Evolutionary conservation across 2,888 invertebrate genomes (phyloP).

Genomic region (Empis stercorea): DNA sequence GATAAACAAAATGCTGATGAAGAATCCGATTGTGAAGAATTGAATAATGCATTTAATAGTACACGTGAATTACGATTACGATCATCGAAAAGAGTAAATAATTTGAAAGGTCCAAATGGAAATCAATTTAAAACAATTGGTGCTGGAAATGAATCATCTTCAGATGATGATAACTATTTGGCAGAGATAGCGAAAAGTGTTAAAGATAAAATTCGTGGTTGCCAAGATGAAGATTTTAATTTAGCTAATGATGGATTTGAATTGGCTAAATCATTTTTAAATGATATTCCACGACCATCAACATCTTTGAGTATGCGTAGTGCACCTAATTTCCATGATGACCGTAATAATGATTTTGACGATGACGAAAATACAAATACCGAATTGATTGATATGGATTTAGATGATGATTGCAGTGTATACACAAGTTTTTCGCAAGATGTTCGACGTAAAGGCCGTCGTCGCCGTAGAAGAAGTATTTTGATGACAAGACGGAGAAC

Average conservation of each 20-base stretch:
- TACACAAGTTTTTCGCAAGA: constrained; percentile 35
- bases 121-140: not conserved
- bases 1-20: not conserved
- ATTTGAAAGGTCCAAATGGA: not conserved
- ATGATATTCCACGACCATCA: constrained; percentile 20
- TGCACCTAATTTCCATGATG: constrained; percentile 32
- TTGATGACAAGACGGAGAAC: constrained; percentile 27
- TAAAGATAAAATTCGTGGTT: constrained; percentile 31
- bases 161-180: constrained; percentile 31
- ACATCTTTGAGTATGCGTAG: constrained; percentile 34
- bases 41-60: not conserved
- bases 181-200: constrained; percentile 35
- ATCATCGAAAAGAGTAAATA: not conserved
- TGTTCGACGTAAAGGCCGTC: constrained; percentile 23
- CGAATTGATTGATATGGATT: constrained; percentile 35
- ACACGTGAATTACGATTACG: not conserved
- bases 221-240: constrained; percentile 31
- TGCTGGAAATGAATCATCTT: not conserved
- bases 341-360: constrained; percentile 27
- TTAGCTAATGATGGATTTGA: constrained; percentile 33
- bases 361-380: constrained; percentile 33
- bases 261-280: constrained; percentile 18
- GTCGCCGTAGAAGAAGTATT: constrained; percentile 25
- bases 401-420: constrained; percentile 35
- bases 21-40: not conserved